A percentile compares a stretch with the other conserved stretches of the same genome.
Conservation (phyloP, 2,888 invertebrate species). For the Tipula lateralis region DNA sequence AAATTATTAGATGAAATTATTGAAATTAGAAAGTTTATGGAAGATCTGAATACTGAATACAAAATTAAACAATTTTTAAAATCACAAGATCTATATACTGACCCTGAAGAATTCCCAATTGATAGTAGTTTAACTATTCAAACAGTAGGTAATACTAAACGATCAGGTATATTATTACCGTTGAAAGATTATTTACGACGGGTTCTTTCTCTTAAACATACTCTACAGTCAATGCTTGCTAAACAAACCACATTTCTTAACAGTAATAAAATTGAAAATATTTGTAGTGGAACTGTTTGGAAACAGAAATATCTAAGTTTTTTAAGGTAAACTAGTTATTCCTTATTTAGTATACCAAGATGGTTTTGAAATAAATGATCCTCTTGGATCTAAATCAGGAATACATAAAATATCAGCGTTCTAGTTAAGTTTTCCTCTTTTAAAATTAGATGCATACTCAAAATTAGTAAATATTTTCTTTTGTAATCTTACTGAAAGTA, state of each 20-base stretch:
- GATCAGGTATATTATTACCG: neutral
- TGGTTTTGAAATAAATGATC: neutral
- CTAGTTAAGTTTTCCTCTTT: conserved; percentile 31
- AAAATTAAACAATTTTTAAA: neutral
- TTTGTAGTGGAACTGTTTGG: neutral
- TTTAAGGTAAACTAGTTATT: too few relatives aligned
- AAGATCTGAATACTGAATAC: neutral
- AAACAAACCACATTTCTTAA: too few relatives aligned
- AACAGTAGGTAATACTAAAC: neutral
- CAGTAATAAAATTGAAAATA: too few relatives aligned
- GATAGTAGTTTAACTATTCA: neutral
- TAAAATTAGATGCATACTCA: conserved; percentile 3
- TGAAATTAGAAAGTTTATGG: neutral
- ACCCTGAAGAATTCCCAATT: neutral
- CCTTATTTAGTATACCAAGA: neutral
- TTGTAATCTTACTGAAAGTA: conserved; percentile 29
- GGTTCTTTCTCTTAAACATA: too few relatives aligned
- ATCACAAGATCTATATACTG: neutral
- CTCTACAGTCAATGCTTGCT: too few relatives aligned
- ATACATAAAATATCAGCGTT: conserved; percentile 30
- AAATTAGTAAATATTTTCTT: conserved; percentile 31
- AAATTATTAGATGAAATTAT: neutral
- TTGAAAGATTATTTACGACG: neutral
- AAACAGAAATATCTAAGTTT: neutral
- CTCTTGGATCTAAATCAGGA: neutral